phyloP scores from a whole-genome alignment of 1,140 invertebrate genomes.

The Drosophila cardini region DNA sequence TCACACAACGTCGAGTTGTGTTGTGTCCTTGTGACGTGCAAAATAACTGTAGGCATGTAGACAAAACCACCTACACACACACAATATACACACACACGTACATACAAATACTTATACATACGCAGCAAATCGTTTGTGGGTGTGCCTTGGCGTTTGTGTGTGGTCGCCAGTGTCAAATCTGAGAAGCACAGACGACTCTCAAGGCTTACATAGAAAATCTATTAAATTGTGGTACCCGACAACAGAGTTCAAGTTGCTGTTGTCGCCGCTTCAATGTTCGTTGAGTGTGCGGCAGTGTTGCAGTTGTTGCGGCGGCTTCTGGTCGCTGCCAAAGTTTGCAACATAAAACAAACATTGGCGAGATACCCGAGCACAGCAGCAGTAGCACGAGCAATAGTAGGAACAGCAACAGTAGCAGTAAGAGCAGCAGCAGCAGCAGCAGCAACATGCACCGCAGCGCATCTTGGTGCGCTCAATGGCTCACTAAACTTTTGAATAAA shows the following conservation, averaged over 20 bases:
- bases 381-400: background rate
- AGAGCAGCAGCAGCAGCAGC: slow-evolving; percentile 4
- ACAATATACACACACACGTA: slow-evolving; percentile 31
- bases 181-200: slow-evolving; percentile 56
- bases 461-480: slow-evolving; percentile 69
- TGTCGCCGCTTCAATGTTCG: slow-evolving; percentile 20
- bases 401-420: slow-evolving; percentile 25
- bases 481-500: slow-evolving; percentile 83
- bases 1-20: slow-evolving; percentile 79
- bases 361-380: slow-evolving; percentile 58
- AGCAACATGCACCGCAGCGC: slow-evolving; percentile 26
- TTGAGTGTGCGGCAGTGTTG: slow-evolving; percentile 4
- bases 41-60: slow-evolving; percentile 76
- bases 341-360: slow-evolving; percentile 82
- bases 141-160: slow-evolving; percentile 48
- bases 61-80: slow-evolving; percentile 24
- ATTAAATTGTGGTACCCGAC: slow-evolving; percentile 72
- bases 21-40: slow-evolving; percentile 79
- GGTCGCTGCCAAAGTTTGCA: slow-evolving; percentile 73
- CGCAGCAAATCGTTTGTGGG: slow-evolving; percentile 25
- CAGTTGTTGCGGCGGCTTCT: slow-evolving; percentile 14
- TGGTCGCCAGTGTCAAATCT: slow-evolving; percentile 77
- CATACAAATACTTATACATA: slow-evolving; percentile 38
- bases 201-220: slow-evolving; percentile 81
- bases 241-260: slow-evolving; percentile 44